These are phyloP conservation scores for Montipora sp. DNA, from an alignment of 64 coral and sea anemone species.

Conservation along the genomic window DNA sequence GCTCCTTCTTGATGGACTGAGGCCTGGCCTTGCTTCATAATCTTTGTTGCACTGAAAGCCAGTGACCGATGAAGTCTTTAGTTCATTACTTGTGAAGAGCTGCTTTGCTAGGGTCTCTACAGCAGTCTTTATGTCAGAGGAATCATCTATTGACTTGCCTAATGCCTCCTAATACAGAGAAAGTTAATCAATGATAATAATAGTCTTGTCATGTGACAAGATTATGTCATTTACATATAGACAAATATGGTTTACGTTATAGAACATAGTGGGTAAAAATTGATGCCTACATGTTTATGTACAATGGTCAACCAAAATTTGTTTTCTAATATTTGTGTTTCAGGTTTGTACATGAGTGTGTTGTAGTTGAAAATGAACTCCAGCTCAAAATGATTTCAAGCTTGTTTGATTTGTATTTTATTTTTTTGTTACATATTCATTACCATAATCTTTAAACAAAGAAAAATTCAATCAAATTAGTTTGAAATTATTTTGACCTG, in stretches of 20 bases:
- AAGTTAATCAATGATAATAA: not conserved
- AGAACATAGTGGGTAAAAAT: constrained; percentile 8
- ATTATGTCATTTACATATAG: constrained; percentile 4
- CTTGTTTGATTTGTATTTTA: not conserved
- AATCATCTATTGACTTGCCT: constrained; percentile 10
- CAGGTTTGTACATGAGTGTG: not conserved
- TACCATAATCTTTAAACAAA: not conserved
- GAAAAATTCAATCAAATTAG: not conserved
- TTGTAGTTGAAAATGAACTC: constrained; percentile 11
- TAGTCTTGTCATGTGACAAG: not conserved
- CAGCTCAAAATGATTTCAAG: constrained; percentile 4
- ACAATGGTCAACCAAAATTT: not conserved
- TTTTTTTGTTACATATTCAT: constrained; percentile 9
- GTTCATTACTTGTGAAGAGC: constrained; percentile 6
- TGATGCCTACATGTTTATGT: not conserved
- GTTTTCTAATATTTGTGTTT: not conserved
- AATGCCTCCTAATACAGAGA: constrained; percentile 20
- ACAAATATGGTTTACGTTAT: not conserved
- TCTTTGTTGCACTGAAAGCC: constrained; percentile 51
- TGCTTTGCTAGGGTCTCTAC: not conserved
- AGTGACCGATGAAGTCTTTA: constrained; percentile 23
- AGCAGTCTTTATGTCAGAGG: constrained; percentile 13
- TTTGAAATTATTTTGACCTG: constrained; percentile 1
- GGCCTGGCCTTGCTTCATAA: constrained; percentile 19
- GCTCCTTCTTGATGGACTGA: constrained; percentile 6